These are phyloP conservation scores for Drosophila sproati DNA, from an alignment of 1,140 invertebrate species.

Conservation along the genomic window DNA sequence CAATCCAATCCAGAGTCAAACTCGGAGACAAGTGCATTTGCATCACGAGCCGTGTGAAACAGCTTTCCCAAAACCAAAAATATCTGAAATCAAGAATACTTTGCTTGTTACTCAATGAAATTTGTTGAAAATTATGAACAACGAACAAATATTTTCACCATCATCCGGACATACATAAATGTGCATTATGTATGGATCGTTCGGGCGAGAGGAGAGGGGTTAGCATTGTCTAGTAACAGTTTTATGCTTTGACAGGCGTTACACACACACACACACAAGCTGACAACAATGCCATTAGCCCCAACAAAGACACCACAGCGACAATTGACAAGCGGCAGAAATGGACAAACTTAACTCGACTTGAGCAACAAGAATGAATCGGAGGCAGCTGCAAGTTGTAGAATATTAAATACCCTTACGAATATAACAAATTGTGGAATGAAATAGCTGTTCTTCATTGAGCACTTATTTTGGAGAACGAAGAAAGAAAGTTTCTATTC, in stretches of 20 bases:
- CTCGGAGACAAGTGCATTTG: conserved; percentile 75
- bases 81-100: conserved; percentile 18
- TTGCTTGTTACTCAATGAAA: conserved; percentile 53
- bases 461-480: too few relatives aligned
- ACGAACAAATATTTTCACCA: conserved; percentile 63
- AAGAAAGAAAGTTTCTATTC: too few relatives aligned
- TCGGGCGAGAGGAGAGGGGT: conserved; percentile 3
- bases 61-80: conserved; percentile 52
- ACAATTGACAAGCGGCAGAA: conserved; percentile 63
- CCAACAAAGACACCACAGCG: conserved; percentile 61
- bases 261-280: conserved; percentile 49
- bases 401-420: conserved; percentile 16
- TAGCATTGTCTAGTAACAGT: conserved; percentile 61
- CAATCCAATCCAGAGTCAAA: conserved; percentile 15
- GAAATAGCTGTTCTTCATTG: too few relatives aligned
- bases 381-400: not conserved
- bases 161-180: conserved; percentile 50
- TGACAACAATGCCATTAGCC: conserved; percentile 78
- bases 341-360: conserved; percentile 1
- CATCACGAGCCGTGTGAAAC: conserved; percentile 71
- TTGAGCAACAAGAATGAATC: not conserved
- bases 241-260: conserved; percentile 76
- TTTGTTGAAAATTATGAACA: conserved; percentile 80
- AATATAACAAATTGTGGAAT: too few relatives aligned
- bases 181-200: conserved; percentile 62